Conservation (phyloP, 2,113 vertebrate genomes). For the Campylorhamphus procurvoides region DNA sequence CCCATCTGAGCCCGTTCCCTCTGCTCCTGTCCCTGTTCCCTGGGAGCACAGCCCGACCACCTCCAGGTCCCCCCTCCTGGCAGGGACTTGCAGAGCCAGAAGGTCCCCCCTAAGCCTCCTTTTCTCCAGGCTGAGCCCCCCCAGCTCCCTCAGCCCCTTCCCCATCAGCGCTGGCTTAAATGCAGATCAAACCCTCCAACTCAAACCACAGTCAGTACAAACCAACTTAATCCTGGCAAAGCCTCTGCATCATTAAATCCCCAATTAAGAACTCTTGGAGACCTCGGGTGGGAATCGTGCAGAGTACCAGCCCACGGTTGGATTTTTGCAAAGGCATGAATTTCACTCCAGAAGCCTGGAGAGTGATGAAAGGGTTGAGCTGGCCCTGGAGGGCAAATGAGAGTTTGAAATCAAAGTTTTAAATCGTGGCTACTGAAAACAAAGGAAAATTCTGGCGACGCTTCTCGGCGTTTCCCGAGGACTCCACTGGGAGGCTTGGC, state of each 20-base stretch:
- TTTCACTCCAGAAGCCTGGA: not conserved
- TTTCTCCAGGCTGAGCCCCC: not conserved
- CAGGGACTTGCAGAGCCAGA: not conserved
- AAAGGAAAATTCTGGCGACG: not conserved
- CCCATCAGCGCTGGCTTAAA: not conserved
- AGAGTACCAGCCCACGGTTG: not conserved
- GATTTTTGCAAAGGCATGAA: not conserved
- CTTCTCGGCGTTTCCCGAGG: not conserved
- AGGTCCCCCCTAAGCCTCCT: not conserved
- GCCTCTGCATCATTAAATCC: not conserved
- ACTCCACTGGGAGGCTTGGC: not conserved
- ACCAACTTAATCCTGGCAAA: not conserved
- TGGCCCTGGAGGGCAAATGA: not conserved
- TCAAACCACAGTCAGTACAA: not conserved
- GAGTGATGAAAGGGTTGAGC: not conserved
- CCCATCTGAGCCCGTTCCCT: too few species aligned
- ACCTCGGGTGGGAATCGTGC: not conserved
- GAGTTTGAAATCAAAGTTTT: not conserved
- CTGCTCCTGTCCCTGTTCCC: not conserved
- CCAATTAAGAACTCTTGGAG: slow-evolving; percentile 9
- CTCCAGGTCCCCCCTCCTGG: too few species aligned
- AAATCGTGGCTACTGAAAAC: rapidly evolving
- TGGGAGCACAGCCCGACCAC: too few species aligned
- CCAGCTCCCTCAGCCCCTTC: not conserved
- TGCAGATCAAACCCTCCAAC: not conserved